Base-by-base conservation (phyloP, 2,888 invertebrate genomes). In the Antheraea yamamai region DNA sequence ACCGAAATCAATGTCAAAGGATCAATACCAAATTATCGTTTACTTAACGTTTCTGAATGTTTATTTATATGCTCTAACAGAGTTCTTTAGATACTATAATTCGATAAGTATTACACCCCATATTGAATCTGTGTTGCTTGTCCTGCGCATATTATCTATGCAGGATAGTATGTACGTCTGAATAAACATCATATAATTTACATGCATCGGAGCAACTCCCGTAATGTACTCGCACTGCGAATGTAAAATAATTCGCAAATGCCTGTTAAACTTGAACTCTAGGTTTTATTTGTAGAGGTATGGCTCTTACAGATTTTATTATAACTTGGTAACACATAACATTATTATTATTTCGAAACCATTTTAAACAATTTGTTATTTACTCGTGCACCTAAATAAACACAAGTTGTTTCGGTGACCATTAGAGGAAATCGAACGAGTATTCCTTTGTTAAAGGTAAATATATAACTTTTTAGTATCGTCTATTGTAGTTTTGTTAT, bases 111-210 rank as follows among this genome's bases (percentile, higher is more conserved):
- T 55, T 20, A 20, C 10, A 51, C 18, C 23, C 18, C 47, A 39
- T 73, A 51, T 23, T 77, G 77, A 79, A 82, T 77, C 81, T 81
- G 79, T 81, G 84, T 86, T 86, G 85, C 84, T 84, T 78, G 81
- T 74, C 75, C 75, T 83, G 83, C 80, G 81, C 85, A 82, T 88
- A 93, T 93, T 92, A 91, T 84, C 86, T 89, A 93, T 93, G 92
- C 94, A 91, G 89, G 91, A 88, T 91, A 88, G 89, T 89, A 86
- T 87, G 88, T 89, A 88, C 87, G 87, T 88, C 89, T 92, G 94
- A 94, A 94, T 94, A 93, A 92, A 93, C 94, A 93, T 92, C 87
- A 87, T 85, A 84, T 91, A 86, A 92, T 95, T 94, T 92, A 92
- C 93, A 95, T 95, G 94, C 94, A 93, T 91, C 92, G 90, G 86